A percentile compares a stretch with the other conserved stretches of the same genome.
These are phyloP conservation scores for Esperia sulphurella DNA, from an alignment of 2,888 invertebrate genomes.

Conservation along the genomic window DNA sequence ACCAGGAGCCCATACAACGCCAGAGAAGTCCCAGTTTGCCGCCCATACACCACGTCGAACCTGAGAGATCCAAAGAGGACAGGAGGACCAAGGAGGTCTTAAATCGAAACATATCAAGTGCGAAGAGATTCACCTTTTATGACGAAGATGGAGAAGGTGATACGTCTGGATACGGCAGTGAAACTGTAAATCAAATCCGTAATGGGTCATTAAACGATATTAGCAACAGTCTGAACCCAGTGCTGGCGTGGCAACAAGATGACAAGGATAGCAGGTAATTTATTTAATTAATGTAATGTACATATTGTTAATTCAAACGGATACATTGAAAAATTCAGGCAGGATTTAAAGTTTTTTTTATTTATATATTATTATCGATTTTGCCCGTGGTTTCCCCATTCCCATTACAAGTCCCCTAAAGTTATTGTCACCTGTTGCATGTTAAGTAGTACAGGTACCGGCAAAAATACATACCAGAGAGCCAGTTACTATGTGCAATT, in stretches of 20 bases:
- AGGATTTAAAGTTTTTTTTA: no score
- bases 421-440: no score
- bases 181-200: conserved; percentile 80
- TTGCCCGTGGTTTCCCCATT: no score
- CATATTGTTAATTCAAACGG: no score
- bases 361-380: no score
- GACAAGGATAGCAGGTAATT: conserved; percentile 55
- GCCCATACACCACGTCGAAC: conserved; percentile 76
- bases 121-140: conserved; percentile 68
- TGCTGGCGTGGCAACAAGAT: conserved; percentile 67
- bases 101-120: conserved; percentile 62
- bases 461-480: no score
- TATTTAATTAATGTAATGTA: neutral
- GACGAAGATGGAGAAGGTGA: conserved; percentile 83
- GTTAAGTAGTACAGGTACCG: no score
- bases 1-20: conserved; percentile 62
- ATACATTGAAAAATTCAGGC: no score
- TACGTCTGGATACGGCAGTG: conserved; percentile 91
- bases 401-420: no score
- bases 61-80: conserved; percentile 57
- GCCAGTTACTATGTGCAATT: no score
- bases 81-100: conserved; percentile 44
- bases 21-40: conserved; percentile 84
- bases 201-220: conserved; percentile 34
- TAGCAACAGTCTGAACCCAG: conserved; percentile 38